A percentile compares a stretch with the other conserved stretches of the same genome.
These are phyloP conservation scores for Ptychodera flava DNA, from an alignment of 35 echinoderm and acorn worm genomes.

Conservation along the genomic window DNA sequence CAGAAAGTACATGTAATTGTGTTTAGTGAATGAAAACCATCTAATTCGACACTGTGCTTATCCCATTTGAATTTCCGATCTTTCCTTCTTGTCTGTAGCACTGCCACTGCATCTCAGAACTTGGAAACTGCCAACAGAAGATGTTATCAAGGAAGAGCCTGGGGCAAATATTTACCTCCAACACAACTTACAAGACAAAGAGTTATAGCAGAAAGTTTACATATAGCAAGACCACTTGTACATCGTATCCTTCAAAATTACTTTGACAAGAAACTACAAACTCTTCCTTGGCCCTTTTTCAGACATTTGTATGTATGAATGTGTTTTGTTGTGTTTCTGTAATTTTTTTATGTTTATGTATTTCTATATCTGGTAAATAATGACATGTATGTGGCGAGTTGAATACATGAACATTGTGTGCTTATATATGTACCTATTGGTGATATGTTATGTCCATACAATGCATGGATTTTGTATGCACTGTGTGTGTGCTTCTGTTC, in stretches of 20 bases:
- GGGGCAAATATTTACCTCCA: constrained; percentile 27
- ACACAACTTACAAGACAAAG: constrained; percentile 52
- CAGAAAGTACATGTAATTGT: background rate
- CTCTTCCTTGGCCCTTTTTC: background rate
- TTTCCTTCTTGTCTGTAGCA: constrained; percentile 15
- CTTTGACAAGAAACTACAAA: background rate
- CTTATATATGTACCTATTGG: background rate
- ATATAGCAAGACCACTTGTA: constrained; percentile 66
- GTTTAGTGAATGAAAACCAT: background rate
- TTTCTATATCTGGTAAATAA: background rate
- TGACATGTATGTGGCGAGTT: background rate
- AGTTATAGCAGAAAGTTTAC: constrained; percentile 55
- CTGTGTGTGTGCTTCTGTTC: no score
- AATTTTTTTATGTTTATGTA: background rate
- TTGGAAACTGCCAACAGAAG: constrained; percentile 53
- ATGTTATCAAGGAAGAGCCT: constrained; percentile 2
- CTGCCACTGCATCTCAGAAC: constrained; percentile 57
- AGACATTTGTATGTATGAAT: background rate
- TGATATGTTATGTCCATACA: no score
- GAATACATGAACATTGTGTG: background rate
- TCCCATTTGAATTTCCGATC: no score
- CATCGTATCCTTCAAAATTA: constrained; percentile 77
- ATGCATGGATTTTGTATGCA: no score
- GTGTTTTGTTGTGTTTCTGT: background rate
- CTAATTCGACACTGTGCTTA: no score